Evolutionary conservation across 2,797 vertebrate species (phyloP).

Genomic region (Hydrophis major): DNA sequence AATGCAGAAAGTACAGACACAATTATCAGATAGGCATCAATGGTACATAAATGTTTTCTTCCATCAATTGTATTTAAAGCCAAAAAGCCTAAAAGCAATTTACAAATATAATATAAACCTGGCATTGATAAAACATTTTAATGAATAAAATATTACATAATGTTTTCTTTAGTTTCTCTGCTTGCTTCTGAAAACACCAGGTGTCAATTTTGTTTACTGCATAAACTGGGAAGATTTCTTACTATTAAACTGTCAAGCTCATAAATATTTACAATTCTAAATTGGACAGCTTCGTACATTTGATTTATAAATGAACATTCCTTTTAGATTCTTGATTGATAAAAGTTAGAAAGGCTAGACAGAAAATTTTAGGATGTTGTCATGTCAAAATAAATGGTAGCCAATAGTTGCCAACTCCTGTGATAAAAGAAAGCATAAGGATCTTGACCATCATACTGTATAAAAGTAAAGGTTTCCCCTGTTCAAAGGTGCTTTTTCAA

Average conservation of each 20-base stretch:
- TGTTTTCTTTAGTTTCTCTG: neutral
- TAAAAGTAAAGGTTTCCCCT: neutral
- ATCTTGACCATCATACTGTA: neutral
- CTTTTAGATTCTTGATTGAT: neutral
- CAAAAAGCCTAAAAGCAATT: neutral
- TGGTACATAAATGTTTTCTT: neutral
- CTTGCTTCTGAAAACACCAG: neutral
- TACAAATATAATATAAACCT: neutral
- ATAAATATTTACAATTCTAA: neutral
- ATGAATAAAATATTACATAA: neutral
- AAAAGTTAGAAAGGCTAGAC: neutral
- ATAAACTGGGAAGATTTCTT: neutral
- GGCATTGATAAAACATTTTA: neutral
- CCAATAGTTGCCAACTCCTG: neutral
- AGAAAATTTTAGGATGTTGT: neutral
- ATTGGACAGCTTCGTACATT: neutral
- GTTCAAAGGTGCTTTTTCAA: neutral
- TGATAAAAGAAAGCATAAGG: neutral
- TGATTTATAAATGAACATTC: neutral
- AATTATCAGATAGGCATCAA: neutral
- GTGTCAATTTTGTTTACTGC: neutral
- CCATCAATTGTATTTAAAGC: neutral
- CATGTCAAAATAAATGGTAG: neutral
- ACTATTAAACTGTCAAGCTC: neutral
- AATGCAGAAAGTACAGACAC: neutral